Evolutionary conservation across 2,797 vertebrate genomes (phyloP).

Genomic region (Hafferia zeledoni): DNA sequence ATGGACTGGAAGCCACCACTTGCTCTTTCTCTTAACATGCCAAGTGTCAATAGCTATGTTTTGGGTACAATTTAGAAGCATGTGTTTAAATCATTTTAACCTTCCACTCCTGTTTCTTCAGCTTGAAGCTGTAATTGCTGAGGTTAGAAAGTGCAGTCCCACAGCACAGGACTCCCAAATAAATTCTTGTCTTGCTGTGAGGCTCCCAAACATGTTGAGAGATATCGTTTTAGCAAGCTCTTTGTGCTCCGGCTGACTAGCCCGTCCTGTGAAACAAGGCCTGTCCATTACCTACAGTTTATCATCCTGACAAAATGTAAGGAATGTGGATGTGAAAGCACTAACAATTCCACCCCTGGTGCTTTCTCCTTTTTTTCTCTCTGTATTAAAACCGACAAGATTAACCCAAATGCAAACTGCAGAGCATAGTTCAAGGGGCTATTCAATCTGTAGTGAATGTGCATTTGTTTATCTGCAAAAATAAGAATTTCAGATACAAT

Average conservation of each 20-base stretch:
- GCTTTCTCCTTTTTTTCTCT: conserved; percentile 68
- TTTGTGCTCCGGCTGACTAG: conserved; percentile 71
- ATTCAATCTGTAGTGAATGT: conserved; percentile 78
- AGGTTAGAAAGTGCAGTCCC: conserved; percentile 72
- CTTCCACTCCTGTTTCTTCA: conserved; percentile 63
- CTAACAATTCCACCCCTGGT: conserved; percentile 76
- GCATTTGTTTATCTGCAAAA: conserved; percentile 83
- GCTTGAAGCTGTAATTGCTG: conserved; percentile 61
- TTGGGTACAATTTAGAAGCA: conserved; percentile 66
- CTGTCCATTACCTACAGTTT: conserved; percentile 79
- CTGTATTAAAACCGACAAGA: conserved; percentile 82
- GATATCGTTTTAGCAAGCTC: conserved; percentile 58
- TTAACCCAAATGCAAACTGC: conserved; percentile 79
- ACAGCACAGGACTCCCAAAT: conserved; percentile 68
- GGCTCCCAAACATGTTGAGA: conserved; percentile 46
- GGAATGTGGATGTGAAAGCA: conserved; percentile 76
- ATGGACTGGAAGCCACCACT: conserved; percentile 33
- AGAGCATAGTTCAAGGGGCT: conserved; percentile 81
- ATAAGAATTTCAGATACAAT: conserved; percentile 80
- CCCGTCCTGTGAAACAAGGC: conserved; percentile 68
- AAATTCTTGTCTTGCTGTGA: conserved; percentile 72
- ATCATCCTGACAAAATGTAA: conserved; percentile 81
- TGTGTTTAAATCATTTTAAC: conserved; percentile 71
- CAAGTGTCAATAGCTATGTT: conserved; percentile 72
- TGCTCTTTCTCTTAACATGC: conserved; percentile 28